Evolutionary conservation across 1,140 invertebrate species (phyloP).

Genomic region (Bombus waltoni): DNA sequence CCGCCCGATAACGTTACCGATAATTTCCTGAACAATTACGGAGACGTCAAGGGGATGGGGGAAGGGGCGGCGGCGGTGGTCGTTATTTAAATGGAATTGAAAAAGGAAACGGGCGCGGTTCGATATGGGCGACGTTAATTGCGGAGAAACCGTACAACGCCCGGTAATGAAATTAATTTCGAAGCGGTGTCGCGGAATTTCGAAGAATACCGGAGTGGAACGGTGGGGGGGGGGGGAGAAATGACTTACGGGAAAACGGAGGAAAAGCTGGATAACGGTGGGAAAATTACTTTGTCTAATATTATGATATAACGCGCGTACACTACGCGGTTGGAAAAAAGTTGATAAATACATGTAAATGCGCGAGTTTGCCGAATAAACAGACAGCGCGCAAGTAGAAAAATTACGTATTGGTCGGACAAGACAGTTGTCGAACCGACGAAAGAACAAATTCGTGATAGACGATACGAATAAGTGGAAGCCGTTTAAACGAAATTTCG

Average conservation of each 20-base stretch:
- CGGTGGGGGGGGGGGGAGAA: too few species aligned
- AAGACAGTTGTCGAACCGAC: neutral
- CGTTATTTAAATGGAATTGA: slow-evolving; percentile 10
- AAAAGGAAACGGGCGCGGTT: slow-evolving; percentile 30
- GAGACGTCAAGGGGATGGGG: too few species aligned
- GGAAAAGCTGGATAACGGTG: neutral
- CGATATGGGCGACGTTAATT: slow-evolving; percentile 29
- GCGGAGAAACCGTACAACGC: neutral
- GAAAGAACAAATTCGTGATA: neutral
- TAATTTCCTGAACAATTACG: slow-evolving; percentile 28
- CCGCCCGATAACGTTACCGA: slow-evolving; percentile 19
- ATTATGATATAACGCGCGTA: neutral
- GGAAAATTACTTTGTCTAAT: slow-evolving; percentile 5
- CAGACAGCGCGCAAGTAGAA: neutral
- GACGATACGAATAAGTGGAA: neutral
- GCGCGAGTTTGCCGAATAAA: too few species aligned
- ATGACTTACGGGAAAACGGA: neutral
- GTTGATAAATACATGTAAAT: neutral
- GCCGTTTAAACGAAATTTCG: neutral
- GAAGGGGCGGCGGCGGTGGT: neutral
- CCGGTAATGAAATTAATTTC: slow-evolving; percentile 38
- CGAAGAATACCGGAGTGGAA: neutral
- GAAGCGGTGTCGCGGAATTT: neutral
- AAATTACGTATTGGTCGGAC: neutral
- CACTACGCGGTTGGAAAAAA: too few species aligned